A percentile compares a stretch with the other conserved stretches of the same genome.
phyloP scores from a whole-genome alignment of 2,888 invertebrate species.

The Apocheima hispidaria region DNA sequence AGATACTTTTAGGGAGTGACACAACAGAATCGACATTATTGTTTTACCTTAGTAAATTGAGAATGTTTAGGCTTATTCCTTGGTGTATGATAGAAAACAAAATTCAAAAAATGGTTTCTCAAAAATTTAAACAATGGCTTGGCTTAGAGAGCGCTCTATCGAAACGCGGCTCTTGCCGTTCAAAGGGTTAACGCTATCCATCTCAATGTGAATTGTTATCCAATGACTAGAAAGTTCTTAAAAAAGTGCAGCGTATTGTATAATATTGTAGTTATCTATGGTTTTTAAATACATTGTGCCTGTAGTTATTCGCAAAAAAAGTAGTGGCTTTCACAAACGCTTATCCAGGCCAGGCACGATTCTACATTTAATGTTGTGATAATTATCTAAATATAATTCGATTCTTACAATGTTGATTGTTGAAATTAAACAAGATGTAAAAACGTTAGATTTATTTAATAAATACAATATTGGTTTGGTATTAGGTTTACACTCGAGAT shows the following conservation, averaged over 20 bases:
- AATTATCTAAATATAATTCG: neutral
- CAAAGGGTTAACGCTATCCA: too few relatives aligned
- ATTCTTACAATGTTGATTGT: conserved; percentile 4
- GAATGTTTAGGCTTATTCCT: too few relatives aligned
- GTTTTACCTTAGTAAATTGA: too few relatives aligned
- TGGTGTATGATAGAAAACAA: too few relatives aligned
- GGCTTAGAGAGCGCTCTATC: too few relatives aligned
- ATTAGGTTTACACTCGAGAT: conserved; percentile 50
- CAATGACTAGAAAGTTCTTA: neutral
- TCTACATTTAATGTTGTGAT: conserved; percentile 19
- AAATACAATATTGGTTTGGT: conserved; percentile 60
- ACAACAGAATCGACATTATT: too few relatives aligned
- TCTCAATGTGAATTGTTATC: neutral
- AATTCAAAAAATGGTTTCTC: too few relatives aligned
- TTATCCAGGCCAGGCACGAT: neutral
- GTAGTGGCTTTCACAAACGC: neutral
- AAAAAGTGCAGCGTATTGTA: neutral
- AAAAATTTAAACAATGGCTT: too few relatives aligned
- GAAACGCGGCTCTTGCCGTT: too few relatives aligned
- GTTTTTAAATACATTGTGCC: too few relatives aligned
- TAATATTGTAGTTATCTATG: too few relatives aligned
- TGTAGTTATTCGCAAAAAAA: neutral
- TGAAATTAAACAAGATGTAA: conserved; percentile 39
- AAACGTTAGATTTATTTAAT: conserved; percentile 46
- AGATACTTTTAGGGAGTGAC: too few relatives aligned